Evolutionary conservation across 2,113 vertebrate species (phyloP).

Genomic region (Acrocephalus arundinaceus): DNA sequence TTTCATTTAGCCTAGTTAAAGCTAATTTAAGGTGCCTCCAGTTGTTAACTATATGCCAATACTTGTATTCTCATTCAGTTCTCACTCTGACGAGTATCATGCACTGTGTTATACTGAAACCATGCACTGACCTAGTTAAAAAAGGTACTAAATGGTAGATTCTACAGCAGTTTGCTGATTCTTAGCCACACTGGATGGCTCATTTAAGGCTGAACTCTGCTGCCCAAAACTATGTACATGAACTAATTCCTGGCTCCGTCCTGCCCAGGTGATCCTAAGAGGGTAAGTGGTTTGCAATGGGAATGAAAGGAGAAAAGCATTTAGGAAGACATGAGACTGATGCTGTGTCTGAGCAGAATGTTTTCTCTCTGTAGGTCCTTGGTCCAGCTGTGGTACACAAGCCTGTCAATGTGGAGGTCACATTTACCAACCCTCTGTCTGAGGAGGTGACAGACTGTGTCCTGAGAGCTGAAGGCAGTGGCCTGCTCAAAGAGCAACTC

Average conservation of each 20-base stretch:
- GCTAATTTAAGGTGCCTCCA: background rate
- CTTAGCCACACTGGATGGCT: background rate
- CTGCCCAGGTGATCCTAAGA: background rate
- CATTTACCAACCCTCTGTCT: slow-evolving; percentile 32
- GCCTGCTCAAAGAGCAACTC: slow-evolving; percentile 43
- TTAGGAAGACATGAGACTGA: background rate
- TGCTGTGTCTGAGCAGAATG: background rate
- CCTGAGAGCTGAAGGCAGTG: slow-evolving; percentile 68
- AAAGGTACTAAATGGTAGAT: background rate
- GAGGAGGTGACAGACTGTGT: slow-evolving; percentile 16
- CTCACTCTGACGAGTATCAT: background rate
- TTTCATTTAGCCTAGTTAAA: background rate
- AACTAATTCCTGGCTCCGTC: background rate
- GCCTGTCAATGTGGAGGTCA: slow-evolving; percentile 30
- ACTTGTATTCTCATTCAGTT: background rate
- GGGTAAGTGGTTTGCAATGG: background rate
- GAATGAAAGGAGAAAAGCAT: background rate
- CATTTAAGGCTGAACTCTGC: background rate
- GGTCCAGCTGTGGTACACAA: slow-evolving; percentile 6
- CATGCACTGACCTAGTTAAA: background rate
- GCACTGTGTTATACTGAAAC: background rate
- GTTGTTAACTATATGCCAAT: background rate
- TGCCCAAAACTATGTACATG: background rate
- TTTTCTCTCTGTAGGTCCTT: slow-evolving; percentile 8
- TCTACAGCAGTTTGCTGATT: background rate